These are phyloP conservation scores for Siniperca knerii DNA, from an alignment of 2,113 vertebrate genomes.

Conservation along the genomic window DNA sequence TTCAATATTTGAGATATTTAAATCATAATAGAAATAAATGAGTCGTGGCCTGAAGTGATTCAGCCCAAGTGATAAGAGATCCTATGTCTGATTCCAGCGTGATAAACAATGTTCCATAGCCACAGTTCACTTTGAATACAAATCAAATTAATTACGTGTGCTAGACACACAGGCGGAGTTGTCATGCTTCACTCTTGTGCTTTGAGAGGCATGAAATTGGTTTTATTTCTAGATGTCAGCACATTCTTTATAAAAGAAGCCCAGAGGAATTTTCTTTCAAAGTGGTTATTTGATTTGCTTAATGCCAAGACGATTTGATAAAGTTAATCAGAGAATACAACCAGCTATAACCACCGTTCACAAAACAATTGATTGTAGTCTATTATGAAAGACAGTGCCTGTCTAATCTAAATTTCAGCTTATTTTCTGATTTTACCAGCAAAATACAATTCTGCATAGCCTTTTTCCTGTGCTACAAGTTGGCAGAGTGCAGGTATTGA, in stretches of 20 bases:
- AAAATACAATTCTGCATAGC: not conserved
- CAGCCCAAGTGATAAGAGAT: slow-evolving; percentile 42
- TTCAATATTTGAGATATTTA: slow-evolving; percentile 12
- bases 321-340: slow-evolving; percentile 50
- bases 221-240: slow-evolving; percentile 77
- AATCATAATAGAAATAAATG: slow-evolving; percentile 37
- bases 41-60: slow-evolving; percentile 8
- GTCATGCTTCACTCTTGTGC: slow-evolving; percentile 74
- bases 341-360: not conserved
- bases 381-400: not conserved
- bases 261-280: slow-evolving; percentile 41
- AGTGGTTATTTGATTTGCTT: slow-evolving; percentile 45
- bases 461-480: slow-evolving; percentile 23
- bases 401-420: slow-evolving; percentile 17
- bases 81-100: slow-evolving; percentile 36
- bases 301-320: slow-evolving; percentile 41
- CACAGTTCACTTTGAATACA: slow-evolving; percentile 68
- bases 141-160: slow-evolving; percentile 79
- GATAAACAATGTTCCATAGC: slow-evolving; percentile 71
- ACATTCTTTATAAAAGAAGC: slow-evolving; percentile 55
- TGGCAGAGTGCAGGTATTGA: slow-evolving; percentile 35
- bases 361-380: not conserved
- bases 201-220: slow-evolving; percentile 79
- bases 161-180: slow-evolving; percentile 64
- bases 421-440: slow-evolving; percentile 17